These are phyloP conservation scores for Bombus sibiricus DNA, from an alignment of 1,140 invertebrate genomes.

Conservation along the genomic window DNA sequence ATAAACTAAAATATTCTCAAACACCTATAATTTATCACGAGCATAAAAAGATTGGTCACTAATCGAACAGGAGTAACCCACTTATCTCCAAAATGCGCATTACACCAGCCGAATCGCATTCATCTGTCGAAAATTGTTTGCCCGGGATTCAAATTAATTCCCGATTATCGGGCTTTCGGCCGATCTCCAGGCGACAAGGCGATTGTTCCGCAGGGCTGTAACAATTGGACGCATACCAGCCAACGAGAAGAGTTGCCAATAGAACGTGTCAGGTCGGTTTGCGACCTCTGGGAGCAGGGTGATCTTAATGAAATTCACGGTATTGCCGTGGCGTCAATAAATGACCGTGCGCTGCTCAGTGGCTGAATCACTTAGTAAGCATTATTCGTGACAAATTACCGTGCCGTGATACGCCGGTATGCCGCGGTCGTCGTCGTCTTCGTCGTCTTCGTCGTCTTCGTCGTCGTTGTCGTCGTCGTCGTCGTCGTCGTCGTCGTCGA, in stretches of 20 bases:
- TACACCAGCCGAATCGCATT: background rate
- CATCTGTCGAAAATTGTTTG: background rate
- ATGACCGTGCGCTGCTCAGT: slow-evolving; percentile 72
- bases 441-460: too few relatives aligned
- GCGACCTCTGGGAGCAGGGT: slow-evolving; percentile 30
- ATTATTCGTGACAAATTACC: slow-evolving; percentile 81
- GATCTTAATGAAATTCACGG: slow-evolving; percentile 80
- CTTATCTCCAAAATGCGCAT: background rate
- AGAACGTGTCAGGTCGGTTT: slow-evolving; percentile 16
- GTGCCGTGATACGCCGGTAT: slow-evolving; percentile 78
- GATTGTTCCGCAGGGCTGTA: background rate
- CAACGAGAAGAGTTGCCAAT: slow-evolving; percentile 31
- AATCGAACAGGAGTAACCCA: background rate
- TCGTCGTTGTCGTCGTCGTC: slow-evolving; percentile 25
- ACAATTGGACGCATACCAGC: slow-evolving; percentile 32
- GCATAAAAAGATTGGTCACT: background rate
- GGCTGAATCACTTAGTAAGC: slow-evolving; percentile 81
- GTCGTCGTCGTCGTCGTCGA: too few relatives aligned
- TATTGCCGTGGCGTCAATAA: slow-evolving; percentile 79
- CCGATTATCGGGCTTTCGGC: background rate
- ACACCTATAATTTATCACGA: background rate
- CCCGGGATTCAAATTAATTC: slow-evolving; percentile 17
- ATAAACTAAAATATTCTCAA: background rate
- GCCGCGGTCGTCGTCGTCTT: slow-evolving; percentile 63
- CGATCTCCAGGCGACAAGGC: background rate